phyloP scores from a whole-genome alignment of 2,113 vertebrate species.

The zebrafish (Danio rerio) region DNA sequence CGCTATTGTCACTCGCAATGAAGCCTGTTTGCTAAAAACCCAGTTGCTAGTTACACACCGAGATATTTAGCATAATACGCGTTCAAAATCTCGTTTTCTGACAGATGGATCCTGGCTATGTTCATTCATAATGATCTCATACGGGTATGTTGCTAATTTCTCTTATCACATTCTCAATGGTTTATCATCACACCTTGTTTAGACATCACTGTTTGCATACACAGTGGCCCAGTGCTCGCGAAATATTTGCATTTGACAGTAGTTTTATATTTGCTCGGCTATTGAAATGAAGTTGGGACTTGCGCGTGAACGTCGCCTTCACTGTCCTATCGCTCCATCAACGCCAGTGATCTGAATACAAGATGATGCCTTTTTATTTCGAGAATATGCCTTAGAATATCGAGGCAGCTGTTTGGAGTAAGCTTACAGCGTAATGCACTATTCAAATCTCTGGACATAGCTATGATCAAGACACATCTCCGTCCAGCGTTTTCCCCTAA shows the following conservation, averaged over 20 bases:
- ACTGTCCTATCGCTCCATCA: constrained; percentile 16
- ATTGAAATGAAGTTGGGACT: neutral
- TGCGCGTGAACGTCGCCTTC: neutral
- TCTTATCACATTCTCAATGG: neutral
- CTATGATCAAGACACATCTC: neutral
- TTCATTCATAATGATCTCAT: constrained; percentile 11
- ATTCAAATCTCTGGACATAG: neutral
- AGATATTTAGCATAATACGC: neutral
- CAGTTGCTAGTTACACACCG: neutral
- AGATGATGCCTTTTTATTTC: neutral
- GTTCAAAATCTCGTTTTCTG: neutral
- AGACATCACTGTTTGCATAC: neutral
- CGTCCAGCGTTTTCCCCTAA: neutral
- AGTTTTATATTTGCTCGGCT: neutral
- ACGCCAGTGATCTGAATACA: constrained; percentile 7
- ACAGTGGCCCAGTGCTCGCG: neutral
- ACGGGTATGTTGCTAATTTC: constrained; percentile 35
- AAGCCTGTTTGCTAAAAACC: constrained; percentile 9
- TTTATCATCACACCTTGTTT: neutral
- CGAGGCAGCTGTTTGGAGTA: neutral
- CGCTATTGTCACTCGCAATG: neutral
- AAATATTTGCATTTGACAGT: neutral
- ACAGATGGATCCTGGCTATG: neutral
- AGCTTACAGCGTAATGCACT: neutral
- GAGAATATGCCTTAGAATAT: neutral